A percentile compares a stretch with the other conserved stretches of the same genome.
These are phyloP conservation scores for Thinocorus orbignyianus DNA, from an alignment of 2,113 vertebrate genomes.

Conservation along the genomic window DNA sequence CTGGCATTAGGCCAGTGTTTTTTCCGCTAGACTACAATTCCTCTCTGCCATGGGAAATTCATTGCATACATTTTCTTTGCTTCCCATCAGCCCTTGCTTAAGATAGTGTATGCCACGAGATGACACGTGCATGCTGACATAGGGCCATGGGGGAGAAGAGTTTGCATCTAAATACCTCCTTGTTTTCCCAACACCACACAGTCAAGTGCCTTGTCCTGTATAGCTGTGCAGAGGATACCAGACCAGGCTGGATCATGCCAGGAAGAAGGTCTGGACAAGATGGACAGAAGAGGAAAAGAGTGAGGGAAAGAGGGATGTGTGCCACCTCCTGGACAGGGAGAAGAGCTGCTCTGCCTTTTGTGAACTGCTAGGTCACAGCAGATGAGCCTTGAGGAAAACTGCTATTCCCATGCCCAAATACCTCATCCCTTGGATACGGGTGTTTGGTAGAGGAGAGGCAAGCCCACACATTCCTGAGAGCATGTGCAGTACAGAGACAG, in stretches of 20 bases:
- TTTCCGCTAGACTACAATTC: not conserved
- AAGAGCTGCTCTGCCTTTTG: not conserved
- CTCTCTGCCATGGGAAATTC: not conserved
- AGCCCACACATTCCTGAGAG: not conserved
- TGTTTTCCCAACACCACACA: not conserved
- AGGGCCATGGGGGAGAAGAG: not conserved
- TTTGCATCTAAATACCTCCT: not conserved
- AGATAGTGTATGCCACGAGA: not conserved
- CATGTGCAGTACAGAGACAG: not conserved
- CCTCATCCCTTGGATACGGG: rapidly evolving
- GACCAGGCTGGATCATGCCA: not conserved
- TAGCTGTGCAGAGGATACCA: not conserved
- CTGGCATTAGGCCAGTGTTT: not conserved
- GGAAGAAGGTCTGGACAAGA: not conserved
- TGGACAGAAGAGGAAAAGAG: not conserved
- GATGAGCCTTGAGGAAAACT: not conserved
- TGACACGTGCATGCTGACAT: not conserved
- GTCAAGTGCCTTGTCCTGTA: not conserved
- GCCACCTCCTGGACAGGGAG: not conserved
- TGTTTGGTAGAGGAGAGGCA: not conserved
- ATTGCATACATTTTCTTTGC: not conserved
- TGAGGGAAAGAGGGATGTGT: not conserved
- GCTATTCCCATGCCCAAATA: not conserved
- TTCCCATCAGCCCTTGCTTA: not conserved
- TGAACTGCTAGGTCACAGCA: not conserved